A percentile compares a stretch with the other conserved stretches of the same genome.
Evolutionary conservation across 2,797 vertebrate genomes (phyloP).

Genomic region (Syndactyla subalaris): DNA sequence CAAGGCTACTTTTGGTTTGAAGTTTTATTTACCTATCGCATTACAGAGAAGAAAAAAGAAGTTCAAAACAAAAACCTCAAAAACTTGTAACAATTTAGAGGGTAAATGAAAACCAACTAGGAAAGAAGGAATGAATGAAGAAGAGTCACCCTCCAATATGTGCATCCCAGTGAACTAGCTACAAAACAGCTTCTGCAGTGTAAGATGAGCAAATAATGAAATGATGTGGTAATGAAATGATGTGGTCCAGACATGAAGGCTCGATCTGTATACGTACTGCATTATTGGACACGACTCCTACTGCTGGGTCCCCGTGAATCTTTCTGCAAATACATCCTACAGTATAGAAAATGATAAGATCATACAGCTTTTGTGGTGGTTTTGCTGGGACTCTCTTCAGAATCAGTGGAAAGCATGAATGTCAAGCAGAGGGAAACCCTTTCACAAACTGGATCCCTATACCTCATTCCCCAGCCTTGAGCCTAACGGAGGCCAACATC

Average conservation of each 20-base stretch:
- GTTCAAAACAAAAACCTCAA: fast-evolving
- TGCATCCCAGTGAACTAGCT: neutral
- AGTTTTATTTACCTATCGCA: neutral
- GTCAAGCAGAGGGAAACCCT: neutral
- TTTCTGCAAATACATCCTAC: neutral
- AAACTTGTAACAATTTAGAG: neutral
- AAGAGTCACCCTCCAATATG: neutral
- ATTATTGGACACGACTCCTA: neutral
- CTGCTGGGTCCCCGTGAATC: neutral
- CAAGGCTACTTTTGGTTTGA: neutral
- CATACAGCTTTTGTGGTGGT: neutral
- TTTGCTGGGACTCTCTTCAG: neutral
- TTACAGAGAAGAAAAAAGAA: neutral
- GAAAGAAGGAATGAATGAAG: neutral
- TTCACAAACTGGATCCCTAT: neutral
- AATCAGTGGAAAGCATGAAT: neutral
- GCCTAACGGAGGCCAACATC: neutral
- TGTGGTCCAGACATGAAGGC: neutral
- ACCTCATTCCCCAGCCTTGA: neutral
- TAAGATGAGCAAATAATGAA: neutral
- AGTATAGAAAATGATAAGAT: neutral
- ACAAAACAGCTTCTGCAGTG: neutral
- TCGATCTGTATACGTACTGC: neutral
- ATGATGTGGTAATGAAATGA: neutral
- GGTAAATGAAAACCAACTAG: neutral